Base-by-base conservation (phyloP, 1,140 invertebrate species). In the Oryzaephilus surinamensis region DNA sequence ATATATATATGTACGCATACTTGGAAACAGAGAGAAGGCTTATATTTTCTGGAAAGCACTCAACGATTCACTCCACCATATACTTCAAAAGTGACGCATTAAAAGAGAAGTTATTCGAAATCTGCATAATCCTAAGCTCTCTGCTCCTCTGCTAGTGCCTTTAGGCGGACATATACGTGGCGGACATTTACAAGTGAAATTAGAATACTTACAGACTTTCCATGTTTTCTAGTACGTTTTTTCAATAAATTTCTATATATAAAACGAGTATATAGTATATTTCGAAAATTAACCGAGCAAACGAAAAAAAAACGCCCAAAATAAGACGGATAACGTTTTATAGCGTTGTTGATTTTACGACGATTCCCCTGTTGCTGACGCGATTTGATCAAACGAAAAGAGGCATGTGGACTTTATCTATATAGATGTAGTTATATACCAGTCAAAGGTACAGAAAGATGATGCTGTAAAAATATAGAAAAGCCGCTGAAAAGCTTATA, bases 41-140 rank as follows among this genome's bases (percentile, higher is more conserved):
- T n/a, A n/a, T n/a, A n/a, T 38, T 32, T 40, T 44, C 41, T 20
- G 32, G 24, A 30, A 45, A 42, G 46, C 50, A 52, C 50, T 52
- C 42, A 27, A 40, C n/a, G n/a, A n/a, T n/a, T n/a, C n/a, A n/a
- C n/a, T n/a, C n/a, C n/a, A n/a, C n/a, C n/a, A n/a, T n/a, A n/a
- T n/a, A n/a, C n/a, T n/a, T n/a, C 41, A 48, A 48, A 54, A 51
- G 52, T 40, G 45, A 43, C 43, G 52, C 54, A 57, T 57, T 57
- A 57, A 57, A 57, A 57, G 54, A 54, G 54, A 57, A 57, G 52
- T 57, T 57, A 54, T 54, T 47, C 42, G 30, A 39, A 57, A 57
- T 57, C 52, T 57, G 45, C 54, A 57, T 57, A 57, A 57, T 57
- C 54, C 54, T 37, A 37, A 45, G 32, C 33, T 32, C 20, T 33